Evolutionary conservation across 2,888 invertebrate species (phyloP), one percentile per base, ranked within the genome.

Genomic region (Amblyjoppa proteus): DNA sequence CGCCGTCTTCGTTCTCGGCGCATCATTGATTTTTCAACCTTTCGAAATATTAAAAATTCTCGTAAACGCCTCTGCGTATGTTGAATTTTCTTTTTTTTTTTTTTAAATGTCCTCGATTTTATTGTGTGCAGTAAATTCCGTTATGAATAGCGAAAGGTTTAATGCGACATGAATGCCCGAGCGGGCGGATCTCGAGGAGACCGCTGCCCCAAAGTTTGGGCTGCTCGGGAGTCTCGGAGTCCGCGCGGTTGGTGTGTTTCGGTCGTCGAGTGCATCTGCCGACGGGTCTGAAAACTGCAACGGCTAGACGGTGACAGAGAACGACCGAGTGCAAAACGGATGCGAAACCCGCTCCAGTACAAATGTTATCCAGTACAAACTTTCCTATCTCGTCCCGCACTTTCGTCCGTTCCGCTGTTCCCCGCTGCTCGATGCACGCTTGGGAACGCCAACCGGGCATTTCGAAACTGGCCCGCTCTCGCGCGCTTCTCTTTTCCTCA

Each of bases 361-460:
- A 70, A 74, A 49, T 79, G 83, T 78, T 79, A 83, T 79, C 64
- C 64, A 70, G 64, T 41, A 41, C 41, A 41, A 84, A 84, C 83
- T 84, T 83, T 79, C 70, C 79, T 80, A 75, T 84, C 75, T 75
- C 74, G 58, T 58, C 56, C 41, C 28, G 66, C 53, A 77, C 53
- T 77, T 77, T 77, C 41, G 41, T 70, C 64, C 68, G 11, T 83
- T 69, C 74, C 69, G 69, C 74, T 76, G 70, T 82, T 76, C 64
- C 70, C 64, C 76, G 70, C 31, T 20, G 13, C 20, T 20, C 9
- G 9, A 58, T 74, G 74, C 61, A 58, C 28, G 58, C 28, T 28
- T 28, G 58, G 28, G 31, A 74, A 74, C 74, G 51, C 66, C 51
- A 53, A 53, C 51, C 58, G 3, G 64, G 25, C 66, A 76, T 75